Base-by-base conservation (phyloP, 2,113 vertebrate species). In the Alaudala cheleensis region DNA sequence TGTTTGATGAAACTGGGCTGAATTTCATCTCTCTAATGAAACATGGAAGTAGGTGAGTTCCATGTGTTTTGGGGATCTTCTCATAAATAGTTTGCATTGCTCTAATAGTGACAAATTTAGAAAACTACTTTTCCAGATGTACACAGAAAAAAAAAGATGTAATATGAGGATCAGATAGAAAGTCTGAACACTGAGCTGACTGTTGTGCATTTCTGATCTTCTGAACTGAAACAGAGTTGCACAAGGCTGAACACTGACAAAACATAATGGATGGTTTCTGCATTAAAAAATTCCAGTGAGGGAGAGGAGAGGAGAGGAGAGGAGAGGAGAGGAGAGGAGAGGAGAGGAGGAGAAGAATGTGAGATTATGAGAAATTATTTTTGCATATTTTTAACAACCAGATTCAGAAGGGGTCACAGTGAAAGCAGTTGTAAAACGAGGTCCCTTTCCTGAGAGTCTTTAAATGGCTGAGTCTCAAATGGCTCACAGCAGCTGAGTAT, bases 71-170 rank as follows among this genome's bases (percentile, higher is more conserved):
- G 79, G 88, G 80, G 44, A 67, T 90, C 81, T 95, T 93, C 65
- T 95, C 86, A 71, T 86, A 81, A 95, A 95, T 93, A 95, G 60
- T 86, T 96, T 92, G 87, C 90, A 96, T 95, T 92, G 26, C 81
- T 93, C 14, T 92, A 90, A 90, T 90, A 95, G 82, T 1, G 25
- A 93, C 79, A 86, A 95, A 95, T 93, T 93, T 88, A 93, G 69
- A 86, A 95, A 97, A 95, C 54, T 93, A 64, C 79, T 62, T 88
- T 95, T 88, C 92, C 96, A 96, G 89, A 96, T 95, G 89, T 85
- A 94, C 0, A 0, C 50, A 91, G 23, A 53, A 65, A 40, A 72
- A 47, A 49, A 73, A 57, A 58, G 4, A 60, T 88, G 70, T 57
- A 94, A 93, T 88, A 90, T 66, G 85, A 96, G 71, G 85, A 88